phyloP scores from a whole-genome alignment of 2,888 invertebrate genomes.

The Lysandra coridon region DNA sequence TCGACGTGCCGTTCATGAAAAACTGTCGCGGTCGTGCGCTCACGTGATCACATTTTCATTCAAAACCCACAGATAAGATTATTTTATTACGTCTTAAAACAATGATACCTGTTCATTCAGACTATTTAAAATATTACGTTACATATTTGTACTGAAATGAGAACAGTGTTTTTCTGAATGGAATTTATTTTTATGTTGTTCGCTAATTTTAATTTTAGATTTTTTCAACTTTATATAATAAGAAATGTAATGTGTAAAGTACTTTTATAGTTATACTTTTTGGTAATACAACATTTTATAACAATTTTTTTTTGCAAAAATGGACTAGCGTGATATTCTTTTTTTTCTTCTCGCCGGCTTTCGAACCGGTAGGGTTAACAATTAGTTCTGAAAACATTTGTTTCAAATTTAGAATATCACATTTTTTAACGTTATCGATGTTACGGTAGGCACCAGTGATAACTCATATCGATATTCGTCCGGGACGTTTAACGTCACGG shows the following conservation, averaged over 20 bases:
- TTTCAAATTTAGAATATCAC: not conserved
- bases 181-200: not conserved
- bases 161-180: not conserved
- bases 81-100: constrained; percentile 32
- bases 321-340: not conserved
- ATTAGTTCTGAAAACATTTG: not conserved
- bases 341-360: not conserved
- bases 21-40: constrained; percentile 64
- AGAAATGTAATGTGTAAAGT: no score
- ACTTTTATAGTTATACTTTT: no score
- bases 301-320: not conserved
- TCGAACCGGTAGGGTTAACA: not conserved
- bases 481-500: constrained; percentile 5
- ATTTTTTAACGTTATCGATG: not conserved
- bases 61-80: constrained; percentile 50
- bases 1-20: constrained; percentile 74
- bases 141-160: not conserved
- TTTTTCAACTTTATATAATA: not conserved
- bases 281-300: no score
- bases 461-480: not conserved
- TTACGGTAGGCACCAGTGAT: constrained; percentile 1
- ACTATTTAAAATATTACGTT: not conserved
- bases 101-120: constrained; percentile 10
- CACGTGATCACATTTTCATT: constrained; percentile 65
- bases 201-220: not conserved